Percentiles rank a stretch among this genome's conserved stretches.
phyloP scores from a whole-genome alignment of 2,888 invertebrate genomes.

The Tanypteryx hageni region DNA sequence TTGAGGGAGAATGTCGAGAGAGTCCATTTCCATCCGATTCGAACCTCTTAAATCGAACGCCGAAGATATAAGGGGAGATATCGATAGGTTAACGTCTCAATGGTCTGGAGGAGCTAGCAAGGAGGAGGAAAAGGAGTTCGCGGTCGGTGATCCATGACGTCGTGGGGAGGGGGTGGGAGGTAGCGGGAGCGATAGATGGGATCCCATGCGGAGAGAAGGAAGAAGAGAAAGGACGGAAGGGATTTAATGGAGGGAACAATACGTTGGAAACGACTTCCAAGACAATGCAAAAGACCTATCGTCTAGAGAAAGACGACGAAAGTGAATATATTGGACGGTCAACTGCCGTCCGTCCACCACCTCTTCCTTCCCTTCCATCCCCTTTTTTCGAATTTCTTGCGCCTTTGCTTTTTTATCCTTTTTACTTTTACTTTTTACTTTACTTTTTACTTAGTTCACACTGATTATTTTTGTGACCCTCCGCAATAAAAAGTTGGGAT shows the following conservation, averaged over 20 bases:
- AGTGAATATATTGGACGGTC: neutral
- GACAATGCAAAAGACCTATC: neutral
- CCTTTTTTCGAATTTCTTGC: neutral
- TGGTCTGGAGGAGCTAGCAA: neutral
- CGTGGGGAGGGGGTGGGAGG: too few species aligned
- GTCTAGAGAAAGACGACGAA: neutral
- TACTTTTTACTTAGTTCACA: too few species aligned
- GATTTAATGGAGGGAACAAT: constrained; percentile 18
- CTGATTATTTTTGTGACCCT: too few species aligned
- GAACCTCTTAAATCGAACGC: constrained; percentile 15
- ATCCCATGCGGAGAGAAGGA: neutral
- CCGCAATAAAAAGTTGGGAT: too few species aligned
- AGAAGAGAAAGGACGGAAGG: neutral
- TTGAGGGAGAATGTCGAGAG: neutral
- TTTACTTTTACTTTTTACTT: too few species aligned
- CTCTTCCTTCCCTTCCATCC: neutral
- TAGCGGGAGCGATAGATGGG: neutral
- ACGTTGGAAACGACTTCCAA: neutral
- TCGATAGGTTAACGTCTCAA: constrained; percentile 15
- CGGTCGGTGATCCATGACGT: neutral
- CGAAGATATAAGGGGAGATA: constrained; percentile 6
- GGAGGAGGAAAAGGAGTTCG: neutral
- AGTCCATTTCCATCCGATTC: neutral
- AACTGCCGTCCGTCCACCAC: neutral
- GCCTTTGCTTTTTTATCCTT: neutral